Base-by-base conservation (phyloP, 2,113 vertebrate genomes). In the Baryphthengus martii region DNA sequence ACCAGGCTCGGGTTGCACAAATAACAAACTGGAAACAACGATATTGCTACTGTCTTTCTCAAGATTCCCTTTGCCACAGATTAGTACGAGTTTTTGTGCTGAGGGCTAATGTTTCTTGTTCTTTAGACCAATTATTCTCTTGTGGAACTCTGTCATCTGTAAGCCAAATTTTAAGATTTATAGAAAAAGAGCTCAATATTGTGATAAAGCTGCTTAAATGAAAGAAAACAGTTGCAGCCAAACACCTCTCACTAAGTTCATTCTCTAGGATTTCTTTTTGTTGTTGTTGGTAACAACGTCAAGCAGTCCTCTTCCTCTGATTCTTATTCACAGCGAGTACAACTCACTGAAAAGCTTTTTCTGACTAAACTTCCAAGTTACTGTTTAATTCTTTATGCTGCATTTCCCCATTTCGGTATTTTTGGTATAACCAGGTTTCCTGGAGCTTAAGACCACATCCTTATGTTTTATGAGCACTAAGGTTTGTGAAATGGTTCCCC, bases 261-360 rank as follows among this genome's bases (percentile, higher is more conserved):
- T 94, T 93, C 61, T 75, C 61, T 68, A 52, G 72, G 44, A 76
- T 81, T 95, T 86, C 49, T 82, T 93, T 44, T 85, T 84, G 65
- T 94, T 91, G 67, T 92, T 90, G 68, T 45, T 88, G 63, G 24
- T 86, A 50, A 72, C 90, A 74, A 84, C 86, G 93, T 68, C 76
- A 56, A 40, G 74, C 29, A 87, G 65, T 61, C 56, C 73, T 67
- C 33, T 90, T 90, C 65, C 80, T 96, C 94, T 89, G 86, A 96
- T 96, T 97, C 87, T 95, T 89, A 93, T 94, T 97, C 84, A 1
- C 65, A 75, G 76, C 31, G 93, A 95, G 89, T 95, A 87, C 93
- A 84, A 47, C 89, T 78, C 61, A 49, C 80, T 92, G 94, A 89
- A 96, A 93, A 93, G 86, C 76, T 91, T 93, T 95, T 86, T 78